Conservation (phyloP, 1,140 invertebrate species). For the Gonioctena quinquepunctata region DNA sequence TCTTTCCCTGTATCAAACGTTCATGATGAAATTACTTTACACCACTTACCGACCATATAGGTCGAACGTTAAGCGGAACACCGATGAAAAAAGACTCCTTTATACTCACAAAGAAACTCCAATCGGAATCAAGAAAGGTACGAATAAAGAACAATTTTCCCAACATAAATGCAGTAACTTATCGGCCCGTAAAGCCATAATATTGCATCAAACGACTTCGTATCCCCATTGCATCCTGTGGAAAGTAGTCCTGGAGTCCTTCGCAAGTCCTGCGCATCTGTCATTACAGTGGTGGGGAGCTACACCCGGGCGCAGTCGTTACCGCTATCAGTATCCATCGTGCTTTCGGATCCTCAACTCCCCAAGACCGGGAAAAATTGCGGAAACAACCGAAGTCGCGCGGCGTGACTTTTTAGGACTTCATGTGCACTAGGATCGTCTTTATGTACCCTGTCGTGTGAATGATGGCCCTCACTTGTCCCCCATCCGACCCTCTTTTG, state of each 20-base stretch:
- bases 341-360: constrained; percentile 29
- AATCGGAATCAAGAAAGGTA: neutral
- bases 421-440: neutral
- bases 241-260: constrained; percentile 22
- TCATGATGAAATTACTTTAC: too few relatives aligned
- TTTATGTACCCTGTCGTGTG: neutral
- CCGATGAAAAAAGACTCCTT: neutral
- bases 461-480: neutral
- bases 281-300: constrained; percentile 30
- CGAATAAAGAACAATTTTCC: neutral
- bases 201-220: constrained; percentile 11
- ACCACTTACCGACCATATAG: too few relatives aligned
- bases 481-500: neutral
- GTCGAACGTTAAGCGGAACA: too few relatives aligned
- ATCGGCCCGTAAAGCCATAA: constrained; percentile 3
- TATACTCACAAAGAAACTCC: neutral
- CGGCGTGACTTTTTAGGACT: neutral
- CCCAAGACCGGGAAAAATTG: constrained; percentile 7
- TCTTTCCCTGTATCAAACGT: too few relatives aligned
- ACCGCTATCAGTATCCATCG: constrained; percentile 34
- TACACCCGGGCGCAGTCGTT: constrained; percentile 47
- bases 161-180: neutral
- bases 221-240: constrained; percentile 13
- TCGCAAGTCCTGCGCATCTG: constrained; percentile 23
- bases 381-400: constrained; percentile 5